Evolutionary conservation across 2,113 vertebrate species (phyloP).

Genomic region (Gnathonemus longibarbis): DNA sequence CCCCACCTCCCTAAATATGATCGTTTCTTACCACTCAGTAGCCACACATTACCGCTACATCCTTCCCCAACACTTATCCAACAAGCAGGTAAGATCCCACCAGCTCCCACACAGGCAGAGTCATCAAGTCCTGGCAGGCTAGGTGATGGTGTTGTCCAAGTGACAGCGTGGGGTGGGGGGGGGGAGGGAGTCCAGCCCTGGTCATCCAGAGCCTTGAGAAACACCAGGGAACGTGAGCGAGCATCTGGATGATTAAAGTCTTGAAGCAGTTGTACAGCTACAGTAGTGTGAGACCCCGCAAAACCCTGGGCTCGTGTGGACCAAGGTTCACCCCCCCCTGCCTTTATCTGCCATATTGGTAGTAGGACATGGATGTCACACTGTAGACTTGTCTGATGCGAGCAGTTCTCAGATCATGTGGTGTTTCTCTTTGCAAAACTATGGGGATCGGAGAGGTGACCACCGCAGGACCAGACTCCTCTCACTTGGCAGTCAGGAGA

Average conservation of each 20-base stretch:
- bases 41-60: neutral
- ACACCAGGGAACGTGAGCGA: neutral
- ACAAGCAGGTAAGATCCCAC: neutral
- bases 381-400: neutral
- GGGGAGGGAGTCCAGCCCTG: neutral
- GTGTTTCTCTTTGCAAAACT: neutral
- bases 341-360: constrained; percentile 63
- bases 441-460: neutral
- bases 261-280: neutral
- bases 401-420: neutral
- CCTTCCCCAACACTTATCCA: neutral
- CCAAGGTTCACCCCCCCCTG: neutral
- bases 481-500: neutral
- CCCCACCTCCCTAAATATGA: neutral
- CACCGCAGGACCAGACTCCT: neutral
- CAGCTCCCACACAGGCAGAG: neutral
- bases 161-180: neutral
- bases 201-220: neutral
- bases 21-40: neutral
- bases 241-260: neutral
- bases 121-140: neutral
- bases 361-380: constrained; percentile 57
- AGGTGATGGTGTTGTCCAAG: neutral
- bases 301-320: neutral
- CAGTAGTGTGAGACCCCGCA: neutral